Base-by-base conservation (phyloP, 2,888 invertebrate genomes). In the Anthophora plumipes region DNA sequence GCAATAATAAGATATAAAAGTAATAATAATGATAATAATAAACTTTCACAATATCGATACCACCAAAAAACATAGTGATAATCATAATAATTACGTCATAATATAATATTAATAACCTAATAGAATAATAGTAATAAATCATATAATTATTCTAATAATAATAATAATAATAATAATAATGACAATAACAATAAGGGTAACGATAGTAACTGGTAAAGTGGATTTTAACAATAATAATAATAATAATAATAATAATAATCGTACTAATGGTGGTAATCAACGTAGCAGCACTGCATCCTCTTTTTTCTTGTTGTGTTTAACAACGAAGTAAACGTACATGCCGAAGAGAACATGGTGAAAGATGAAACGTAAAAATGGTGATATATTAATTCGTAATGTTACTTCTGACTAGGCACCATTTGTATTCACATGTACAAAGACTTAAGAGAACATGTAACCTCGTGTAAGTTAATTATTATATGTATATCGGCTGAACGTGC, bases 361-460 rank as follows among this genome's bases (percentile, higher is more conserved):
- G 83, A 87, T 88, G 88, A 90, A 84, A 85, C 79, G 84, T 85
- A 85, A 73, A 71, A 86, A 71, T 20, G 82, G 57, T 79, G 74
- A 80, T 84, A 88, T 76, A 78, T 83, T 84, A 84, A 83, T 86
- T 71, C 77, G 85, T 85, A 89, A 87, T 80, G 82, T 89, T 84
- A 90, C 82, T 89, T 90, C 84, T 91, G 91, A 91, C 91, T 91
- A 91, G 91, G 91, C 89, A 91, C 90, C 86, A 89, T 81, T 82
- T 85, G 83, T 88, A 77, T 80, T 77, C 83, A 80, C 79, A 80
- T 80, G 84, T 75, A 76, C 52, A 71, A 71, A 80, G 66, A 83
- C 82, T 84, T 54, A 46, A 78, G 72, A 71, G 72, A 64, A 81
- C 77, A 73, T 84, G 68, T 76, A 78, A 74, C 82, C 85, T 87